These are phyloP conservation scores for Blera fallax DNA, from an alignment of 2,888 invertebrate genomes.

Conservation along the genomic window DNA sequence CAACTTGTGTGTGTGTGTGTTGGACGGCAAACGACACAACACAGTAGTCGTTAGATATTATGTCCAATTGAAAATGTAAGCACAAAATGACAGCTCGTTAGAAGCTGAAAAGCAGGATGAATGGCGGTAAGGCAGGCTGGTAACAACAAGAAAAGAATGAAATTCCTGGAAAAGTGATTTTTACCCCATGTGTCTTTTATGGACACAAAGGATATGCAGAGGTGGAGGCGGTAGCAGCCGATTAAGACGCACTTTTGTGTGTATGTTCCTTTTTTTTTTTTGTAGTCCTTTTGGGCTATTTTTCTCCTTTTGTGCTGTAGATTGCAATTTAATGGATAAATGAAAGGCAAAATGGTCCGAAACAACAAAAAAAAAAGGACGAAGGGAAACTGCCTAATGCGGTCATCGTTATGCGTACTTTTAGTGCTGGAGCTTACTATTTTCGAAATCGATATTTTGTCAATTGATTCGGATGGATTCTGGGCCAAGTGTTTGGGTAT, in stretches of 20 bases:
- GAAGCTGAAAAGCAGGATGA: slow-evolving; percentile 49
- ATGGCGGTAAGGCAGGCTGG: slow-evolving; percentile 17
- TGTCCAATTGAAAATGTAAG: slow-evolving; percentile 61
- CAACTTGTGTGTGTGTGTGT: background rate
- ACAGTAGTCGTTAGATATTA: slow-evolving; percentile 36
- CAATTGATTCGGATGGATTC: background rate
- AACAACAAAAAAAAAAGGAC: background rate
- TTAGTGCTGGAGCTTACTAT: background rate
- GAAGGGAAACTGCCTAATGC: background rate
- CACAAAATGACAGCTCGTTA: slow-evolving; percentile 61
- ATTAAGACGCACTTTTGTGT: slow-evolving; percentile 32
- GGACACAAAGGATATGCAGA: slow-evolving; percentile 15
- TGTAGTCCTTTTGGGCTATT: background rate
- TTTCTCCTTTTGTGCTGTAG: slow-evolving; percentile 2
- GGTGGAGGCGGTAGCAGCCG: background rate
- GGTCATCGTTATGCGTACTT: background rate
- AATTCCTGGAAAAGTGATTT: slow-evolving; percentile 5
- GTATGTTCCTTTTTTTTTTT: background rate
- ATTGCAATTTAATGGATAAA: slow-evolving; percentile 34
- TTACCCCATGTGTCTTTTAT: slow-evolving; percentile 34
- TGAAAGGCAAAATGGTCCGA: slow-evolving; percentile 17
- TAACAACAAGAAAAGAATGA: background rate
- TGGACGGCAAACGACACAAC: background rate
- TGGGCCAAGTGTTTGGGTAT: background rate
- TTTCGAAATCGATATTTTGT: background rate